Percentiles rank a stretch among this genome's conserved stretches.
Evolutionary conservation across 1,140 invertebrate species (phyloP).

Genomic region (Halyomorpha halys): DNA sequence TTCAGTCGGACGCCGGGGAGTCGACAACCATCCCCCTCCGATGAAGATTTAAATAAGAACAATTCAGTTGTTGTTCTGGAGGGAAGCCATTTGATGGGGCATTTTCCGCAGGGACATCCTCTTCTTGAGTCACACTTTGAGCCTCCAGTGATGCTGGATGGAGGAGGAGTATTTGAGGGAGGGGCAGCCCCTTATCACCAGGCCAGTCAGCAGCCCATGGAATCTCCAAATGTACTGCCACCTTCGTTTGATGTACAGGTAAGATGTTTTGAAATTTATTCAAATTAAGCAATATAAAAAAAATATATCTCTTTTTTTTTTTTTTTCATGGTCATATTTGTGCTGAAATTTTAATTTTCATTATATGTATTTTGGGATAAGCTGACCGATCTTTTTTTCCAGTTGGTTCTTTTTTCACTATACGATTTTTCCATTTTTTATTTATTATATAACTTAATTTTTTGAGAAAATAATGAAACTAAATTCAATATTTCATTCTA

Average conservation of each 20-base stretch:
- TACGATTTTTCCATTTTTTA: no score
- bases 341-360: no score
- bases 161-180: constrained; percentile 24
- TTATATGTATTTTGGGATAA: no score
- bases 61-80: constrained; percentile 35
- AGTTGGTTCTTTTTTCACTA: no score
- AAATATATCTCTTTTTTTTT: no score
- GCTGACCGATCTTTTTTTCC: no score
- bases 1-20: constrained; percentile 76
- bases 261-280: constrained; percentile 33
- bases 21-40: constrained; percentile 77
- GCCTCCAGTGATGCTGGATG: constrained; percentile 30
- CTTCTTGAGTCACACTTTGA: constrained; percentile 31
- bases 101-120: constrained; percentile 42
- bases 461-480: no score
- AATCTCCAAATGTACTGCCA: constrained; percentile 34
- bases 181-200: constrained; percentile 32
- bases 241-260: constrained; percentile 46
- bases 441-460: no score
- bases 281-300: no score
- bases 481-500: no score
- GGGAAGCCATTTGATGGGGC: constrained; percentile 43
- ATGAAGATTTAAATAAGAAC: constrained; percentile 62
- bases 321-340: no score
- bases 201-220: constrained; percentile 48